Percentiles rank a stretch among this genome's conserved stretches.
phyloP scores from a whole-genome alignment of 2,888 invertebrate species.

The Ceratothoa steindachneri region DNA sequence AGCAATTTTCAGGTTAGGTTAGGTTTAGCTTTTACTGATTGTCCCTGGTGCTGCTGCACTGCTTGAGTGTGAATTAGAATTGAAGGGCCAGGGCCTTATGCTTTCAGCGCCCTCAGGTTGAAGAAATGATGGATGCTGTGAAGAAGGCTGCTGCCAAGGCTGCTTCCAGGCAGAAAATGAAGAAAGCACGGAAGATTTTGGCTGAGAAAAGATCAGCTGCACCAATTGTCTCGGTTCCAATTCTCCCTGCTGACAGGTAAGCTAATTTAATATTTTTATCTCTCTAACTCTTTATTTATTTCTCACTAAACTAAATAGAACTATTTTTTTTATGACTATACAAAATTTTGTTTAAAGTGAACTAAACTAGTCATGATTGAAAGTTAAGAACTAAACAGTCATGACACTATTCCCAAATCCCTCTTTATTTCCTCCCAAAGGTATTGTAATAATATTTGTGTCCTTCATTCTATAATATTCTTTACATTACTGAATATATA shows the following conservation, averaged over 20 bases:
- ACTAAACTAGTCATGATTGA: too few relatives aligned
- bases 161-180: constrained; percentile 74
- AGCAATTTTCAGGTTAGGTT: too few relatives aligned
- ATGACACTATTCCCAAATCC: too few relatives aligned
- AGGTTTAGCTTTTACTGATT: too few relatives aligned
- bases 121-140: constrained; percentile 48
- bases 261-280: not conserved
- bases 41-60: not conserved
- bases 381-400: too few relatives aligned
- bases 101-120: constrained; percentile 47
- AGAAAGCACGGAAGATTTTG: constrained; percentile 77
- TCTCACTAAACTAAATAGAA: not conserved
- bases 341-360: too few relatives aligned
- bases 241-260: constrained; percentile 70
- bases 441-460: not conserved
- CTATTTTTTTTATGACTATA: too few relatives aligned
- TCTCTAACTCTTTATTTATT: not conserved
- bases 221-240: constrained; percentile 88
- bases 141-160: constrained; percentile 54
- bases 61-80: constrained; percentile 21
- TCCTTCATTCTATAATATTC: not conserved
- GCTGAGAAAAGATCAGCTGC: constrained; percentile 84
- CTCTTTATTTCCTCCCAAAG: not conserved
- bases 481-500: too few relatives aligned
- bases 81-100: constrained; percentile 43